Evolutionary conservation across 2,113 vertebrate genomes (phyloP).

Genomic region (Elgaria multicarinata): DNA sequence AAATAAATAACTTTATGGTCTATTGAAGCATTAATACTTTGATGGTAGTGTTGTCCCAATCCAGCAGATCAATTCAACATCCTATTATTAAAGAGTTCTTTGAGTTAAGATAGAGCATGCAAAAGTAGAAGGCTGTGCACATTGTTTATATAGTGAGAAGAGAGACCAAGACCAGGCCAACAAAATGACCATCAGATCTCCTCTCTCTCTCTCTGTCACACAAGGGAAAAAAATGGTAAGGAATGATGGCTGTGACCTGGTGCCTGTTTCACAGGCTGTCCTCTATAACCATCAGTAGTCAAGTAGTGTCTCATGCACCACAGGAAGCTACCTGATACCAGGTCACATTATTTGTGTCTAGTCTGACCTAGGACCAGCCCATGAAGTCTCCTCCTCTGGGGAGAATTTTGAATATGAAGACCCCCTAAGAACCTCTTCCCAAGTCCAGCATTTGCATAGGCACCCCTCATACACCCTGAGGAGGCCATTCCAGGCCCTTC

Average conservation of each 20-base stretch:
- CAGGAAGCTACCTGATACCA: too few relatives aligned
- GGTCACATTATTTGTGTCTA: too few relatives aligned
- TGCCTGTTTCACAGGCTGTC: neutral
- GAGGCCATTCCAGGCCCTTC: too few relatives aligned
- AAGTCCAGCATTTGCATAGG: too few relatives aligned
- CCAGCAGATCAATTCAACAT: neutral
- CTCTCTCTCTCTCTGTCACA: neutral
- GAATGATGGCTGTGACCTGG: neutral
- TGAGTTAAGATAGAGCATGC: neutral
- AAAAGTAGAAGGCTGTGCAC: neutral
- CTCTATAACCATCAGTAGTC: too few relatives aligned
- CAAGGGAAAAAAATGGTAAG: neutral
- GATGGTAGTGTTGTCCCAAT: neutral
- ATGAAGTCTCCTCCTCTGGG: too few relatives aligned
- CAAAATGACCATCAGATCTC: neutral
- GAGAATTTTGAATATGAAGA: too few relatives aligned
- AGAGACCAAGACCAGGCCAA: neutral
- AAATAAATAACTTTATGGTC: conserved; percentile 17
- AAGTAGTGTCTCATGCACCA: too few relatives aligned
- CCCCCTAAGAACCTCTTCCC: too few relatives aligned
- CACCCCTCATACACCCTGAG: too few relatives aligned
- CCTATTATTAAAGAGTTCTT: neutral
- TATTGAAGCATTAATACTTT: conserved; percentile 9
- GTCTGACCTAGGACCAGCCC: too few relatives aligned
- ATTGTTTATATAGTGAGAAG: neutral